phyloP scores from a whole-genome alignment of 1,140 invertebrate species.

The Parapsyche elsis region DNA sequence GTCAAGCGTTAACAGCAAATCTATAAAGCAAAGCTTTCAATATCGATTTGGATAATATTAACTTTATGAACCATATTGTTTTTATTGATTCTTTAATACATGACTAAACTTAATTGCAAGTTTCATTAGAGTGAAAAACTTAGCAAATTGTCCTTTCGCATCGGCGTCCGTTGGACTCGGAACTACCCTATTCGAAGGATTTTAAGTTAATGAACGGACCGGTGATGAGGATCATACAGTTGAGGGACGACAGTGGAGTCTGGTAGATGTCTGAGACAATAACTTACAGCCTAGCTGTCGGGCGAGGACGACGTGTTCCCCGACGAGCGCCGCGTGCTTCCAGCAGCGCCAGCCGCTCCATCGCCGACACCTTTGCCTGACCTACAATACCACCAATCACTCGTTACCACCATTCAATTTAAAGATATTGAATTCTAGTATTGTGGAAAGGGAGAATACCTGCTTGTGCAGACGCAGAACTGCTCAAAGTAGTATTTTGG shows the following conservation, averaged over 20 bases:
- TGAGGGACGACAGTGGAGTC: slow-evolving; percentile 9
- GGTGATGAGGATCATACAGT: slow-evolving; percentile 10
- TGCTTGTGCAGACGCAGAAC: slow-evolving; percentile 68
- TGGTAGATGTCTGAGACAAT: slow-evolving; percentile 25
- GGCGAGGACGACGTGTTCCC: slow-evolving; percentile 67
- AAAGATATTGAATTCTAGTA: background rate
- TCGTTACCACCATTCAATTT: background rate
- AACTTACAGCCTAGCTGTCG: slow-evolving; percentile 67
- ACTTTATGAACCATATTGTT: too few species aligned
- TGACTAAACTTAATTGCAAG: too few species aligned
- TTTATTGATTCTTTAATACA: too few species aligned
- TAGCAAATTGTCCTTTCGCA: too few species aligned
- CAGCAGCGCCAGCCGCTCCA: slow-evolving; percentile 68
- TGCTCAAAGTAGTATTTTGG: slow-evolving; percentile 66
- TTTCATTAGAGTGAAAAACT: too few species aligned
- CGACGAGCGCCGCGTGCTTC: slow-evolving; percentile 67
- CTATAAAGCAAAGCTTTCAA: too few species aligned
- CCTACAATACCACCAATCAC: slow-evolving; percentile 36
- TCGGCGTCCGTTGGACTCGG: too few species aligned
- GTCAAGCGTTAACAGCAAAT: too few species aligned
- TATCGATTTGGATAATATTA: too few species aligned
- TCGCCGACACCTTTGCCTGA: slow-evolving; percentile 62
- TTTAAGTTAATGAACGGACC: slow-evolving; percentile 27
- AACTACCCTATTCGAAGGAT: too few species aligned
- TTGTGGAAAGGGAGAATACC: slow-evolving; percentile 55